These are phyloP conservation scores for Saguinus imperator DNA, from an alignment of 2,113 vertebrate species.

Conservation along the genomic window DNA sequence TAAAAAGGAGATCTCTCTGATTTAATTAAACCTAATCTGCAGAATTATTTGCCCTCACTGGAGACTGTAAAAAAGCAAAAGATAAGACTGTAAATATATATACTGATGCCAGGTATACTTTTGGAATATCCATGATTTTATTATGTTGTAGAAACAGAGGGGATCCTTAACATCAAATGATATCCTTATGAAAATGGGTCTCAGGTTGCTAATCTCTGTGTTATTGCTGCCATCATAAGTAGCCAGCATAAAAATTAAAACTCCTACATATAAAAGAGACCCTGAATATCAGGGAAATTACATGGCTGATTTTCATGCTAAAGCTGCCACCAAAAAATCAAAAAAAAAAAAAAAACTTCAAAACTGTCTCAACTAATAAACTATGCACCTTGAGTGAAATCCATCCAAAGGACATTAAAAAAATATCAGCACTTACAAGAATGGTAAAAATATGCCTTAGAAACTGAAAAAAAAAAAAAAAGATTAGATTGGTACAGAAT, in stretches of 20 bases:
- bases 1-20: background rate
- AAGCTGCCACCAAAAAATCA: background rate
- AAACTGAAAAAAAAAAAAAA: background rate
- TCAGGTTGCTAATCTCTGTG: background rate
- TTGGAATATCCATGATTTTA: background rate
- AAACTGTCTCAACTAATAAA: background rate
- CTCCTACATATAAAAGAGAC: background rate
- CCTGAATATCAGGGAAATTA: background rate
- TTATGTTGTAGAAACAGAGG: background rate
- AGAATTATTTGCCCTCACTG: background rate
- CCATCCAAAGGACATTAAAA: background rate
- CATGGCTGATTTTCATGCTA: background rate
- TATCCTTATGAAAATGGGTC: background rate
- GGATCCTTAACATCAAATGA: background rate
- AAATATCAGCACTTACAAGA: background rate
- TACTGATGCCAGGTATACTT: background rate
- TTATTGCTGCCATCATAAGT: background rate
- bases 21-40: background rate
- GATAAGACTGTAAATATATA: background rate
- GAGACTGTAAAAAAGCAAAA: background rate
- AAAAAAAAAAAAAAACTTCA: no score
- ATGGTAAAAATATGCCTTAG: background rate
- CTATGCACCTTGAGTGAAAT: background rate
- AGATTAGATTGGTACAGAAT: background rate
- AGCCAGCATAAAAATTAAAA: background rate